Evolutionary conservation across 2,888 invertebrate species (phyloP).

Genomic region (Campoplex nolae): DNA sequence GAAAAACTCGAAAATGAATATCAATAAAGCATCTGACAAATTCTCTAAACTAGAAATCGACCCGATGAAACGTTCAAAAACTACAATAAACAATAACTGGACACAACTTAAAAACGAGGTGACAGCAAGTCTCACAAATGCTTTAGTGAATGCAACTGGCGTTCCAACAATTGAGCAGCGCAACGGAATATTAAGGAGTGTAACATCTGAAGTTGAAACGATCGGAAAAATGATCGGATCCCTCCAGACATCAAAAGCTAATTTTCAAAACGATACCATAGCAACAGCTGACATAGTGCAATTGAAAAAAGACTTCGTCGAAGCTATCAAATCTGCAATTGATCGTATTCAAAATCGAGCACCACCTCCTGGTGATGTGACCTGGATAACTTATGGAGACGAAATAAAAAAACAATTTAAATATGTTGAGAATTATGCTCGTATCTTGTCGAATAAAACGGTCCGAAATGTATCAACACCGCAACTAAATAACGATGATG

Average conservation of each 20-base stretch:
- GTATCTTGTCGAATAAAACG: constrained; percentile 8
- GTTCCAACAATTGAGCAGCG: constrained; percentile 60
- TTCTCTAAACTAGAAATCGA: constrained; percentile 8
- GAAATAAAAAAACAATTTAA: constrained; percentile 55
- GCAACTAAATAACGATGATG: not conserved
- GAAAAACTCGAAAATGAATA: not conserved
- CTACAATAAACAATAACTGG: constrained; percentile 70
- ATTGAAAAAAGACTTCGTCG: constrained; percentile 64
- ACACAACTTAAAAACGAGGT: constrained; percentile 69
- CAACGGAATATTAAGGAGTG: constrained; percentile 46
- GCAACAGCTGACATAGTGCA: constrained; percentile 22
- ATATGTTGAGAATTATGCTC: constrained; percentile 28
- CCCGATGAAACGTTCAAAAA: not conserved
- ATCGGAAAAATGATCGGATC: constrained; percentile 31
- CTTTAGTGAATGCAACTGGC: constrained; percentile 64
- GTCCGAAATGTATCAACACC: constrained; percentile 4
- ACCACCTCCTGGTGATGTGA: constrained; percentile 66
- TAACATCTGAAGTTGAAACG: constrained; percentile 35
- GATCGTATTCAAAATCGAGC: constrained; percentile 62
- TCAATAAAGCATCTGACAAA: not conserved
- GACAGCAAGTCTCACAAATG: constrained; percentile 66
- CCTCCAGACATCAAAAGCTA: constrained; percentile 35
- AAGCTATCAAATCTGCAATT: constrained; percentile 61
- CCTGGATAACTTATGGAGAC: constrained; percentile 52
- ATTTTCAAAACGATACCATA: not conserved